phyloP scores from a whole-genome alignment of 2,113 vertebrate species.

The Noctilio leporinus region DNA sequence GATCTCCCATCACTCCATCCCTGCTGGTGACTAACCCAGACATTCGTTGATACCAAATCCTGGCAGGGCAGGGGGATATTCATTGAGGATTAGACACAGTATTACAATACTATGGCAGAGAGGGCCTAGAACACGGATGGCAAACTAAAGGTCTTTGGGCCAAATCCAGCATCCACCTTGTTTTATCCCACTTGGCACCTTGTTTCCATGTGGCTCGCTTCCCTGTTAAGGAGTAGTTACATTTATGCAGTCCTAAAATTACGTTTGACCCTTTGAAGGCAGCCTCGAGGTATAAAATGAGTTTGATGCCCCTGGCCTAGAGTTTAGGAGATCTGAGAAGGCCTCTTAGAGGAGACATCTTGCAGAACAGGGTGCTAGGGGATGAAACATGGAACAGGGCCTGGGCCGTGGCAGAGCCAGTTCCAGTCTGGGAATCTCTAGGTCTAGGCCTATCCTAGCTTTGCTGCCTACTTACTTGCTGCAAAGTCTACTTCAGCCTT shows the following conservation, averaged over 20 bases:
- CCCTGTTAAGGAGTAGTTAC: no score
- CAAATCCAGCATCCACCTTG: no score
- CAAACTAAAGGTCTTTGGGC: no score
- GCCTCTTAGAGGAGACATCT: constrained; percentile 6
- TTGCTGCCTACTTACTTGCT: background rate
- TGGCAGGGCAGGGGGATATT: background rate
- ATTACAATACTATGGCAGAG: background rate
- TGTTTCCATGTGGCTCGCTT: no score
- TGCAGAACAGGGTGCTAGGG: background rate
- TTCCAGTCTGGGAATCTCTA: background rate
- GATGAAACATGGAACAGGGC: background rate
- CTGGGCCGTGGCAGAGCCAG: background rate
- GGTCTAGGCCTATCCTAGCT: background rate
- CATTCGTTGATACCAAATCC: background rate
- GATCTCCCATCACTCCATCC: background rate
- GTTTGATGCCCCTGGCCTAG: no score
- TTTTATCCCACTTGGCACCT: no score
- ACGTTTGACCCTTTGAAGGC: no score
- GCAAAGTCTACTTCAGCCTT: background rate
- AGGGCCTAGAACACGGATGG: no score
- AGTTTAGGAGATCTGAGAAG: background rate
- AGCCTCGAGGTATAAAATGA: no score
- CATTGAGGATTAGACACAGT: background rate
- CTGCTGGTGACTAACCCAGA: background rate
- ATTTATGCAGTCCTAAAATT: no score